Evolutionary conservation across 1,140 invertebrate species (phyloP), one percentile per base, ranked within the genome.

Genomic region (Hylaeus volcanicus): DNA sequence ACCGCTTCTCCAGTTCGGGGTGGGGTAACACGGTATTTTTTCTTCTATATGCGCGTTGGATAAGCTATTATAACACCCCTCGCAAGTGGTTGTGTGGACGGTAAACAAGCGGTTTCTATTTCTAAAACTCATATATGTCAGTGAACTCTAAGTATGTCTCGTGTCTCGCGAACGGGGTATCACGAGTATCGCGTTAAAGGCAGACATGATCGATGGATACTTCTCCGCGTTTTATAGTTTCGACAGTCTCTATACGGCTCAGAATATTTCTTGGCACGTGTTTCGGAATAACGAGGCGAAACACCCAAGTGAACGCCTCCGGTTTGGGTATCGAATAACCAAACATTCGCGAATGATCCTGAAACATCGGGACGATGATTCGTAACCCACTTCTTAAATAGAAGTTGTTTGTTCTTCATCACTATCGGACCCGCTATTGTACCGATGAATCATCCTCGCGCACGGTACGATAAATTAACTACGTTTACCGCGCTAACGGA

Each of bases 251-350:
- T n/a, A 41, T 45, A 78, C 65, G 53, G 11, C 39, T 43, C 39
- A 61, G 71, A 15, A 15, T 26, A 65, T 72, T 83, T 86, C 71
- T 88, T 85, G 86, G 86, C 86, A 83, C 69, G 56, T 48, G 41
- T 76, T 74, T 79, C 51, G 11, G 56, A 64, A 81, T 65, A 84
- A 84, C 68, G n/a, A 12, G 53, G 15, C 11, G 39, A 56, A 53
- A 76, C 60, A 14, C 26, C 56, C 26, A 77, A 12, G 71, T 60
- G 56, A 79, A 71, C 75, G 45, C 55, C 63, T 3, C 4, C 12
- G 6, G 26, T 45, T 60, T 48, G 14, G 58, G 48, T 76, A 73
- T 81, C 63, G 43, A 69, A 70, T 81, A 81, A 58, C 69, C 70
- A 75, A 83, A 81, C 81, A 83, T 51, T 81, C 41, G 3, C 39